Evolutionary conservation across 1,140 invertebrate genomes (phyloP).

Genomic region (Lepidurus packardi): DNA sequence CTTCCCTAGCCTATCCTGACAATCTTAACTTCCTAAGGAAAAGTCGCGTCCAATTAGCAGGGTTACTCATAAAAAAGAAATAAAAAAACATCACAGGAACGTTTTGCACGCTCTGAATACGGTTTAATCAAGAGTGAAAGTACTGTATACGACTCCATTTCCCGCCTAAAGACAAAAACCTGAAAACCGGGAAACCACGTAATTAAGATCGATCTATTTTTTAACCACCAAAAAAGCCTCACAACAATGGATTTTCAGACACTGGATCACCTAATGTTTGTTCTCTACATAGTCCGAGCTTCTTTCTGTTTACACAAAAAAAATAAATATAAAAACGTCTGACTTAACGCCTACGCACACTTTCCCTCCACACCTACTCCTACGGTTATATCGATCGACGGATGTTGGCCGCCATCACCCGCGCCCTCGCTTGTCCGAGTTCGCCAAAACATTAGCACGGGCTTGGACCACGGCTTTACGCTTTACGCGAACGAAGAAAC

Average conservation of each 20-base stretch:
- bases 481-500: background rate
- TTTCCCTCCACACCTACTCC: background rate
- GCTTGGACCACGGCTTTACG: too few species aligned
- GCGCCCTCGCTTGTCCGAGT: background rate
- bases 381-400: conserved; percentile 21
- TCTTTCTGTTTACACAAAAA: too few species aligned
- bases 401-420: conserved; percentile 12
- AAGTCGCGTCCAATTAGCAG: too few species aligned
- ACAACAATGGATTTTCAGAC: too few species aligned
- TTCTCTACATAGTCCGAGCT: too few species aligned
- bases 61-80: too few species aligned
- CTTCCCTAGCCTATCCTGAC: background rate
- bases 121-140: background rate
- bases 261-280: too few species aligned
- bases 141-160: background rate
- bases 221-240: background rate
- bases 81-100: background rate
- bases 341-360: conserved; percentile 6
- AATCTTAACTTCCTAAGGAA: too few species aligned
- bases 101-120: background rate
- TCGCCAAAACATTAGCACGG: conserved; percentile 1
- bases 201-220: background rate
- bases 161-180: background rate
- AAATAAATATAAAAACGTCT: background rate
- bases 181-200: background rate